These are phyloP conservation scores for Lanistes nyassanus DNA, from an alignment of 1,140 invertebrate genomes.

Conservation along the genomic window DNA sequence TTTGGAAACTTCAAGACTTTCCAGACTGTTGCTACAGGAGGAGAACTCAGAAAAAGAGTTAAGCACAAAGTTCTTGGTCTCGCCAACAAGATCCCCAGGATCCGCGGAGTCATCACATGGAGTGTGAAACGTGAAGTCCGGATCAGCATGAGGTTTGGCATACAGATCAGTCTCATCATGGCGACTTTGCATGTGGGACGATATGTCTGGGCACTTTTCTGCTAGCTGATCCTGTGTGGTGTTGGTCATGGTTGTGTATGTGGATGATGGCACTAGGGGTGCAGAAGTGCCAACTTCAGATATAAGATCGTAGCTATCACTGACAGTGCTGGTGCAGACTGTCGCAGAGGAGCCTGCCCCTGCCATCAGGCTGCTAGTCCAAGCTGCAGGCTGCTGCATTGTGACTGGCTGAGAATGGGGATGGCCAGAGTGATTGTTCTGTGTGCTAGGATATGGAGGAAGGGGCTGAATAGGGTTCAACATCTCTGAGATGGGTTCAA, in stretches of 20 bases:
- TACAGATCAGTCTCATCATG: neutral
- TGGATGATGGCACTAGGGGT: constrained; percentile 29
- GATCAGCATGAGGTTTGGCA: constrained; percentile 11
- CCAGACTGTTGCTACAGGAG: neutral
- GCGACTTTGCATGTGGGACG: constrained; percentile 52
- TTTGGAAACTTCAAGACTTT: neutral
- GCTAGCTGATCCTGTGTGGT: constrained; percentile 59
- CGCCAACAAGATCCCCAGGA: constrained; percentile 1
- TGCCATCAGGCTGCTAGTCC: neutral
- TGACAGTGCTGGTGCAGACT: constrained; percentile 6
- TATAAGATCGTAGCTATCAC: neutral
- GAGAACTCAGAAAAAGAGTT: constrained; percentile 18
- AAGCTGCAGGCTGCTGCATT: neutral
- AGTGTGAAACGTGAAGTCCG: constrained; percentile 1
- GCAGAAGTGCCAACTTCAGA: neutral
- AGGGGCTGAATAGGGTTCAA: constrained; percentile 52
- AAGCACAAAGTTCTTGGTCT: constrained; percentile 14
- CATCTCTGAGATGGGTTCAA: constrained; percentile 61
- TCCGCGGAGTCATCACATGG: constrained; percentile 12
- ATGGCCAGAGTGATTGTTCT: constrained; percentile 8
- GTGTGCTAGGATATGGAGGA: constrained; percentile 24
- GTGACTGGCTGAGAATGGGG: neutral
- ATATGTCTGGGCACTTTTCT: constrained; percentile 58
- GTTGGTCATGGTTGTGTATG: constrained; percentile 59
- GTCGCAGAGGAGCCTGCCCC: constrained; percentile 11